Conservation (phyloP, 2,797 vertebrate genomes). For the Rhabdophis nuchalis region DNA sequence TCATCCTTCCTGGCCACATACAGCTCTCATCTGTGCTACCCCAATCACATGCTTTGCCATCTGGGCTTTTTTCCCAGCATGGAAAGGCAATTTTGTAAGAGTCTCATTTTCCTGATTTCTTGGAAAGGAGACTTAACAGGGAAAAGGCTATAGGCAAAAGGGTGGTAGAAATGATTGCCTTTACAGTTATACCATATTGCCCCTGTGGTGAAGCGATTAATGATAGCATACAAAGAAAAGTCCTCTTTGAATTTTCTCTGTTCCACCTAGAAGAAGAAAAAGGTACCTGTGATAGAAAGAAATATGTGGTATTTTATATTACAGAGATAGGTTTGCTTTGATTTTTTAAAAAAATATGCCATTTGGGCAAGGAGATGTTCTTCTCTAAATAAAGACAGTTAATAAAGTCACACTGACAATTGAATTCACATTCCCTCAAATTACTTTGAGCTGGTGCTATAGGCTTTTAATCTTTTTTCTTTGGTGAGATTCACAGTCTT, state of each 20-base stretch:
- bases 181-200: neutral
- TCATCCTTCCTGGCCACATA: conserved; percentile 10
- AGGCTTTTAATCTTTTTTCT: neutral
- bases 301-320: neutral
- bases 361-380: neutral
- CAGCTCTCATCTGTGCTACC: conserved; percentile 7
- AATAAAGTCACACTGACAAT: neutral
- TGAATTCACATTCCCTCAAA: neutral
- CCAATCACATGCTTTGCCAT: conserved; percentile 10
- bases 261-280: conserved; percentile 1
- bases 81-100: conserved; percentile 24
- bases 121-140: conserved; percentile 2
- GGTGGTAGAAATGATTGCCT: neutral
- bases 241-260: conserved; percentile 33
- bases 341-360: neutral
- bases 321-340: neutral
- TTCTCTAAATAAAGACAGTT: neutral
- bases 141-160: conserved; percentile 12
- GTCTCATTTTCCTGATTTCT: neutral
- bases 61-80: conserved; percentile 33
- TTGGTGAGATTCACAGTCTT: no score
- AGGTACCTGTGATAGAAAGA: neutral
- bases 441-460: neutral
- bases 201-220: conserved; percentile 23
- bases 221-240: conserved; percentile 35